These are phyloP conservation scores for Pangasius krempfi DNA, from an alignment of 2,797 vertebrate species.

Conservation along the genomic window DNA sequence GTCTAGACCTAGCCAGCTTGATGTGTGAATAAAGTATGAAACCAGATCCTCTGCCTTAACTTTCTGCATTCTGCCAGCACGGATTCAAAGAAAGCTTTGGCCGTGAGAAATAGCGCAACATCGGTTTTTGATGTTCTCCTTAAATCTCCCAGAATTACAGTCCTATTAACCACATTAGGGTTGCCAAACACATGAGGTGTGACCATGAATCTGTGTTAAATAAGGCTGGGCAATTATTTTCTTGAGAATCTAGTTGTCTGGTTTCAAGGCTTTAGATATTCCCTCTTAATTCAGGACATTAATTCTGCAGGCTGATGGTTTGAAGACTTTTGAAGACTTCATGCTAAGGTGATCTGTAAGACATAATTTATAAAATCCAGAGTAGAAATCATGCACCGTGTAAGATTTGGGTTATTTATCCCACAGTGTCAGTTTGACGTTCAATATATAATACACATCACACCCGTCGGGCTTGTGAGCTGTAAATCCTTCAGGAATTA, in stretches of 20 bases:
- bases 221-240: background rate
- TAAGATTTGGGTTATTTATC: background rate
- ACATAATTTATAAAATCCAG: background rate
- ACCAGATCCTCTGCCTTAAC: conserved; percentile 30
- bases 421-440: background rate
- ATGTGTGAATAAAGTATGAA: conserved; percentile 60
- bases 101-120: conserved; percentile 12
- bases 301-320: background rate
- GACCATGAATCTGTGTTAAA: conserved; percentile 18
- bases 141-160: conserved; percentile 37
- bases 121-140: conserved; percentile 35
- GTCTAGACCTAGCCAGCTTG: conserved; percentile 53
- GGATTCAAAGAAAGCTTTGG: conserved; percentile 39
- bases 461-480: background rate
- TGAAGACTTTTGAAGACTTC: background rate
- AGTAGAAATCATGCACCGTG: background rate
- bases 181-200: conserved; percentile 23
- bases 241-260: background rate
- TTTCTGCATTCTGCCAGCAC: conserved; percentile 11
- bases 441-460: background rate
- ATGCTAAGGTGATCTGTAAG: background rate
- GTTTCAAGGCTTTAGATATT: background rate
- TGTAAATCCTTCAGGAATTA: background rate
- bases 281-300: conserved; percentile 2
- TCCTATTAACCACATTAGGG: conserved; percentile 20